Evolutionary conservation across 2,113 vertebrate species (phyloP).

Genomic region (Dasyornis broadbenti): DNA sequence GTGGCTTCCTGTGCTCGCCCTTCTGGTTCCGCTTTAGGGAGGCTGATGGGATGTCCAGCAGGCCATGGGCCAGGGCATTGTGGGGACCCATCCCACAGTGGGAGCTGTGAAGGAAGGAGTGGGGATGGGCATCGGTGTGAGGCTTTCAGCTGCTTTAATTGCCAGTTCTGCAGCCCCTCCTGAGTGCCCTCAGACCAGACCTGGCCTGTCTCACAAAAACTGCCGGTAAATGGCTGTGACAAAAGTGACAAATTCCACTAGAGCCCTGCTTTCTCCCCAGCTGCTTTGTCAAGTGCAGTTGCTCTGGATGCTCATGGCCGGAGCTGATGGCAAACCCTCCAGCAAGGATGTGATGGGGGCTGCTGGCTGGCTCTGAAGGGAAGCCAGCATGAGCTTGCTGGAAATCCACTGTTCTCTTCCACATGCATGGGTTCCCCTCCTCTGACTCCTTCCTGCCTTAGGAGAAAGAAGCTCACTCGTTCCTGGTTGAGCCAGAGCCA

Average conservation of each 20-base stretch:
- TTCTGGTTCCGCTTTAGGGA: accelerated
- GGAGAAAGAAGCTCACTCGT: too few relatives aligned
- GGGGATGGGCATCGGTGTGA: accelerated
- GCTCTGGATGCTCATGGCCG: accelerated
- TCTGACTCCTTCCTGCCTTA: neutral
- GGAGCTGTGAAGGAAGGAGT: neutral
- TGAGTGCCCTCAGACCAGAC: neutral
- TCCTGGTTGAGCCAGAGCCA: neutral
- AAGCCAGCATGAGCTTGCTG: accelerated
- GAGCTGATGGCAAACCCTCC: neutral
- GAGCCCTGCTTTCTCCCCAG: neutral
- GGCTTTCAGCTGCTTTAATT: neutral
- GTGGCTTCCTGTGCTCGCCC: neutral
- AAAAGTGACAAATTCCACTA: neutral
- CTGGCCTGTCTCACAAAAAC: neutral
- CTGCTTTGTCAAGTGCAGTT: neutral
- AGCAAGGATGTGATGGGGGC: neutral
- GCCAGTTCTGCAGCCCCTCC: neutral
- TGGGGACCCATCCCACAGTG: neutral
- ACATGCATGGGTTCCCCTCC: accelerated
- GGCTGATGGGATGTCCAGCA: neutral
- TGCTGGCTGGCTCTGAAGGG: neutral
- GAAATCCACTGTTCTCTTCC: neutral
- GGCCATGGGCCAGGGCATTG: too few relatives aligned
- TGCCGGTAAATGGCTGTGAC: neutral